Percentiles rank a stretch among this genome's conserved stretches.
Conservation (phyloP, 2,113 vertebrate species). For the Grallaria varia region DNA sequence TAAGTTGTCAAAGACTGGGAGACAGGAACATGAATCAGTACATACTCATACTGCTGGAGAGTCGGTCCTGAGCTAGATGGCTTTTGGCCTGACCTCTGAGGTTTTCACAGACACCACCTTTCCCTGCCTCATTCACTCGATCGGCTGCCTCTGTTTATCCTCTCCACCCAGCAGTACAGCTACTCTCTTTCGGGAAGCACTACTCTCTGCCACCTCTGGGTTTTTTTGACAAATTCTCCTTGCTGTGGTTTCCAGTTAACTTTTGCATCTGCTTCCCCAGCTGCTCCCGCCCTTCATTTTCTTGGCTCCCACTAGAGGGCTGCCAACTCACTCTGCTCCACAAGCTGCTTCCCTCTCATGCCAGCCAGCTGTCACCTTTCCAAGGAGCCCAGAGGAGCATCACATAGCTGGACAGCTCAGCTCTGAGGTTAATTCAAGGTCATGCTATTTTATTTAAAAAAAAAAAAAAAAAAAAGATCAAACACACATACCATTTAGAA, state of each 20-base stretch:
- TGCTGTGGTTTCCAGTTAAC: not conserved
- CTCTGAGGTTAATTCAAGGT: not conserved
- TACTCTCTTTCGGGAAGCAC: not conserved
- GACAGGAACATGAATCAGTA: not conserved
- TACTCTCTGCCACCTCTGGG: not conserved
- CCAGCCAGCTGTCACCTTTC: too few relatives aligned
- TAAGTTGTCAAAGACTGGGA: not conserved
- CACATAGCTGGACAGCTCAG: not conserved
- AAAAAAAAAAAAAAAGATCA: too few relatives aligned
- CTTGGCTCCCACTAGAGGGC: not conserved
- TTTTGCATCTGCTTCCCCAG: too few relatives aligned
- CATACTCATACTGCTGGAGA: not conserved
- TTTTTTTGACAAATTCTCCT: not conserved
- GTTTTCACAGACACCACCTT: not conserved
- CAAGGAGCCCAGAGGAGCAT: not conserved
- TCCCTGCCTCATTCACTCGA: not conserved
- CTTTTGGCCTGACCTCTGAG: not conserved
- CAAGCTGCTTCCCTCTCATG: not conserved
- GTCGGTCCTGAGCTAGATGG: not conserved
- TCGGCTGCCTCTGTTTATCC: not conserved
- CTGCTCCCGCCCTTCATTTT: not conserved
- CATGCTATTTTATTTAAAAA: not conserved
- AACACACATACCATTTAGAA: not conserved
- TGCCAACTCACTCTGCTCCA: not conserved
- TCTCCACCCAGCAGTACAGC: not conserved